Percentiles rank a stretch among this genome's conserved stretches.
Conservation (phyloP, 2,113 vertebrate species). For the Meleagris gallopavo region DNA sequence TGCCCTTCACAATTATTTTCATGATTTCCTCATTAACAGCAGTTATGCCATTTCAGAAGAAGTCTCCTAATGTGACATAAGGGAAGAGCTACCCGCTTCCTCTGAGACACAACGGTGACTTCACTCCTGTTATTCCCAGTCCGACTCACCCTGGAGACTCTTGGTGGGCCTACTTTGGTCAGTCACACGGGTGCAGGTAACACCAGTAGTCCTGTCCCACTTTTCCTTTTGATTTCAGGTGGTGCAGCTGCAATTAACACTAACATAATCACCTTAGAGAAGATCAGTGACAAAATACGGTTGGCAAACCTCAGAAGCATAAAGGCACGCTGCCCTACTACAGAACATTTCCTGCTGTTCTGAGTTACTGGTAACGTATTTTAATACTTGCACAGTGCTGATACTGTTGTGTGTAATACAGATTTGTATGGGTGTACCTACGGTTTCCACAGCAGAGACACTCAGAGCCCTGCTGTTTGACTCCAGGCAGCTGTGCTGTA, state of each 20-base stretch:
- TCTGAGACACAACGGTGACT: not conserved
- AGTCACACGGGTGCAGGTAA: not conserved
- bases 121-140: not conserved
- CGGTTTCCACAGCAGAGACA: not conserved
- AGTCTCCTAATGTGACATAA: not conserved
- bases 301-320: not conserved
- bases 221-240: not conserved
- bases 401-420: not conserved
- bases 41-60: not conserved
- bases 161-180: rapidly evolving
- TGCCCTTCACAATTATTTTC: not conserved
- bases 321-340: not conserved
- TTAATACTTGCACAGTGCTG: not conserved
- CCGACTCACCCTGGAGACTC: not conserved
- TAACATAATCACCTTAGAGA: rapidly evolving
- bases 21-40: not conserved
- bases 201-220: not conserved
- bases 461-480: not conserved
- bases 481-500: not conserved
- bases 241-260: not conserved
- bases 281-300: not conserved
- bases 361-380: not conserved
- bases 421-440: not conserved
- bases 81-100: not conserved
- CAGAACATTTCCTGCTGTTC: not conserved